Evolutionary conservation across 2,113 vertebrate species (phyloP).

Genomic region (Sinocyclocheilus rhinocerous): DNA sequence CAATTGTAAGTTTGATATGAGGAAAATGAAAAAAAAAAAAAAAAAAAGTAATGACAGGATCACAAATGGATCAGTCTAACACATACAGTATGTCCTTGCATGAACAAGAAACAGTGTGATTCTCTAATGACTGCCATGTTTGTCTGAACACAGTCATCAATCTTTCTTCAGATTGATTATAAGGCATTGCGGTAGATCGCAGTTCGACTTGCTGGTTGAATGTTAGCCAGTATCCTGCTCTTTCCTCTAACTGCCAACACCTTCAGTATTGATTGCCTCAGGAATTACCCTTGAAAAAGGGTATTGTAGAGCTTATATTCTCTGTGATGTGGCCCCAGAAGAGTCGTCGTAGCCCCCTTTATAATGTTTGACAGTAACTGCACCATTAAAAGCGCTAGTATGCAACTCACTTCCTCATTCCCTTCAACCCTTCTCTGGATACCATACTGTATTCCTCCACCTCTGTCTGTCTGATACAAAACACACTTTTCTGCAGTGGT

Average conservation of each 20-base stretch:
- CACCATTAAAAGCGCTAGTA: conserved; percentile 33
- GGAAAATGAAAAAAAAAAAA: conserved; percentile 64
- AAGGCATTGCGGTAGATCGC: conserved; percentile 38
- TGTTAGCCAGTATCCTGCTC: conserved; percentile 47
- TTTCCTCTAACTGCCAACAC: conserved; percentile 62
- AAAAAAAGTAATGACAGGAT: conserved; percentile 59
- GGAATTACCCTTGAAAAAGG: conserved; percentile 73
- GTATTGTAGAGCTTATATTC: conserved; percentile 63
- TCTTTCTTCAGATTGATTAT: conserved; percentile 5
- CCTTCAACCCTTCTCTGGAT: conserved; percentile 9
- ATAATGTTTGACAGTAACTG: conserved; percentile 43
- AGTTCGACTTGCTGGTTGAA: conserved; percentile 36
- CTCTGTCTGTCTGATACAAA: background rate
- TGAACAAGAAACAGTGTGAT: conserved; percentile 67
- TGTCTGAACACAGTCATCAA: background rate
- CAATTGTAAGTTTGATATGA: conserved; percentile 3
- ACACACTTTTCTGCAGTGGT: background rate
- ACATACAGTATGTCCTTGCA: conserved; percentile 64
- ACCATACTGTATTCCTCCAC: background rate
- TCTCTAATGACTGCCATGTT: conserved; percentile 62
- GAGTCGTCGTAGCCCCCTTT: conserved; percentile 17
- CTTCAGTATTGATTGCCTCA: conserved; percentile 70
- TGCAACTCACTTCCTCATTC: conserved; percentile 9
- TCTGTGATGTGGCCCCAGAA: conserved; percentile 50
- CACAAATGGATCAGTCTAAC: conserved; percentile 67